Percentiles rank a stretch among this genome's conserved stretches.
Conservation (phyloP, 2,113 vertebrate genomes). For the Sialia sialis region DNA sequence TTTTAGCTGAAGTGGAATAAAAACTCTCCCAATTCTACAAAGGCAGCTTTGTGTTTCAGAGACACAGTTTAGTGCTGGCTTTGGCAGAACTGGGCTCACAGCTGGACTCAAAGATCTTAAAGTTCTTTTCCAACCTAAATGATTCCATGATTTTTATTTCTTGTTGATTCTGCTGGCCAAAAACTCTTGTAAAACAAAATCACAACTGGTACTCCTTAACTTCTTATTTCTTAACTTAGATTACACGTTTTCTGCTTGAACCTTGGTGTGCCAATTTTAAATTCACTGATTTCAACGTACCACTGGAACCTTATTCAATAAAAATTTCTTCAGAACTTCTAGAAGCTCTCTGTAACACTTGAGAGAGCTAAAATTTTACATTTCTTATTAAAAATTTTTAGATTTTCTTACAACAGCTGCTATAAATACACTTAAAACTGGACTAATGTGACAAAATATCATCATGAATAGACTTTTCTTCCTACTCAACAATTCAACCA, state of each 20-base stretch:
- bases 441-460: neutral
- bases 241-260: neutral
- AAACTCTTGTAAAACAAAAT: neutral
- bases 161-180: neutral
- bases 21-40: neutral
- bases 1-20: neutral
- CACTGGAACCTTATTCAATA: neutral
- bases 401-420: neutral
- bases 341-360: neutral
- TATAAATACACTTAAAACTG: neutral
- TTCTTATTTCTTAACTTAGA: too few species aligned
- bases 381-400: fast-evolving
- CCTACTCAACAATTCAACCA: neutral
- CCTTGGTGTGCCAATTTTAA: neutral
- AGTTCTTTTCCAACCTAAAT: neutral
- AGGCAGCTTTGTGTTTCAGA: neutral
- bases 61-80: neutral
- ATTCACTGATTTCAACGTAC: neutral
- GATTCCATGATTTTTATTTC: neutral
- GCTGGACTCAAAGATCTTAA: neutral
- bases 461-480: fast-evolving
- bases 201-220: neutral
- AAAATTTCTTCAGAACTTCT: neutral
- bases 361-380: neutral
- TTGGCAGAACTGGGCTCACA: neutral